Evolutionary conservation across 1,140 invertebrate genomes (phyloP).

Genomic region (Grapholita molesta): DNA sequence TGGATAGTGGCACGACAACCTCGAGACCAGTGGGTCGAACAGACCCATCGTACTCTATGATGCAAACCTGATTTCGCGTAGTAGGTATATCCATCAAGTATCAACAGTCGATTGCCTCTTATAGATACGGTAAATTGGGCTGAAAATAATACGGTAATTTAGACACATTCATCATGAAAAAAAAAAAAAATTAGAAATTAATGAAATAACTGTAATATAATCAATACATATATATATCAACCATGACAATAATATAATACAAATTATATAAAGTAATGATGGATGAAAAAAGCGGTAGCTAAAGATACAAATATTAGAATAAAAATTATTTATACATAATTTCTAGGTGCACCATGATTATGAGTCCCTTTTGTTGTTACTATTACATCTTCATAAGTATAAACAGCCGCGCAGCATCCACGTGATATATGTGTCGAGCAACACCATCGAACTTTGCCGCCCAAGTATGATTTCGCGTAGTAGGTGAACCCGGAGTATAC

Average conservation of each 20-base stretch:
- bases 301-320: too few species aligned
- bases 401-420: slow-evolving; percentile 39
- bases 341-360: slow-evolving; percentile 26
- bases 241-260: too few species aligned
- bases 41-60: slow-evolving; percentile 38
- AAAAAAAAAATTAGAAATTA: too few species aligned
- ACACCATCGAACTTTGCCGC: slow-evolving; percentile 35
- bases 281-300: too few species aligned
- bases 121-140: slow-evolving; percentile 20
- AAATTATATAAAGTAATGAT: too few species aligned
- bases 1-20: slow-evolving; percentile 41
- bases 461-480: background rate
- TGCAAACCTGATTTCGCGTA: slow-evolving; percentile 16
- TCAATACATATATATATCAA: too few species aligned
- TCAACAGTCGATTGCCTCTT: slow-evolving; percentile 29
- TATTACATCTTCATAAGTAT: slow-evolving; percentile 40
- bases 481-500: background rate
- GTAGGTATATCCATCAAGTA: slow-evolving; percentile 27
- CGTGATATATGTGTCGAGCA: slow-evolving; percentile 51
- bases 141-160: background rate
- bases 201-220: too few species aligned
- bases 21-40: slow-evolving; percentile 41
- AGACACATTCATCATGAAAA: too few species aligned
- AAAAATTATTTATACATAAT: too few species aligned
- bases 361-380: slow-evolving; percentile 26